Evolutionary conservation across 2,113 vertebrate species (phyloP).

Genomic region (Vulpes ferrilata): DNA sequence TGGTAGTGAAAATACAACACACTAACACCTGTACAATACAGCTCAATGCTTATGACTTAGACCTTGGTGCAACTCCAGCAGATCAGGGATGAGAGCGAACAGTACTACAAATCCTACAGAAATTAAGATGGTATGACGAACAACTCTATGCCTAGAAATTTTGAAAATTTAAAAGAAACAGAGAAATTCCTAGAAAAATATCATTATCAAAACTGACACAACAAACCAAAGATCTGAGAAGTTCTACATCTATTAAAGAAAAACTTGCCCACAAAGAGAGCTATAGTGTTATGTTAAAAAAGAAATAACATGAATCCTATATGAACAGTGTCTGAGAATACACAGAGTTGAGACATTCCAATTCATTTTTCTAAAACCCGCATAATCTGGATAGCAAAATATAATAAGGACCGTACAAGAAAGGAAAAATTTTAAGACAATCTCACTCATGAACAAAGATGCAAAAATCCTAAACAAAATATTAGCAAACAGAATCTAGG

Average conservation of each 20-base stretch:
- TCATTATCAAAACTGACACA: neutral
- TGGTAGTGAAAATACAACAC: neutral
- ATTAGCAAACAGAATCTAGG: neutral
- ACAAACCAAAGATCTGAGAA: neutral
- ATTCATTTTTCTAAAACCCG: slow-evolving; percentile 20
- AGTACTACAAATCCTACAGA: neutral
- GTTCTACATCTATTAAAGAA: neutral
- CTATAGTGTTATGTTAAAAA: neutral
- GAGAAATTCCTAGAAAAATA: slow-evolving; percentile 21
- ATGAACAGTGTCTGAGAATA: slow-evolving; percentile 10
- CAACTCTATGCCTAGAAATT: neutral
- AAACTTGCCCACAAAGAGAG: slow-evolving; percentile 11
- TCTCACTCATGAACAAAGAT: neutral
- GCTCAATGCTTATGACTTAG: neutral
- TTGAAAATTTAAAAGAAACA: neutral
- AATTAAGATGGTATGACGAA: neutral
- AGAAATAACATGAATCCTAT: neutral
- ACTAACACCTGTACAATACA: neutral
- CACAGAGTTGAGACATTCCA: neutral
- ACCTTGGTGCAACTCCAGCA: neutral
- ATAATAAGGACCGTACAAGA: neutral
- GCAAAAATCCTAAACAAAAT: slow-evolving; percentile 29
- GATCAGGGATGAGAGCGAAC: neutral
- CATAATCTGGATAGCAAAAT: slow-evolving; percentile 29
- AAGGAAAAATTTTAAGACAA: neutral